These are phyloP conservation scores for Amphiprion percula DNA, from an alignment of 2,113 vertebrate genomes.

Conservation along the genomic window DNA sequence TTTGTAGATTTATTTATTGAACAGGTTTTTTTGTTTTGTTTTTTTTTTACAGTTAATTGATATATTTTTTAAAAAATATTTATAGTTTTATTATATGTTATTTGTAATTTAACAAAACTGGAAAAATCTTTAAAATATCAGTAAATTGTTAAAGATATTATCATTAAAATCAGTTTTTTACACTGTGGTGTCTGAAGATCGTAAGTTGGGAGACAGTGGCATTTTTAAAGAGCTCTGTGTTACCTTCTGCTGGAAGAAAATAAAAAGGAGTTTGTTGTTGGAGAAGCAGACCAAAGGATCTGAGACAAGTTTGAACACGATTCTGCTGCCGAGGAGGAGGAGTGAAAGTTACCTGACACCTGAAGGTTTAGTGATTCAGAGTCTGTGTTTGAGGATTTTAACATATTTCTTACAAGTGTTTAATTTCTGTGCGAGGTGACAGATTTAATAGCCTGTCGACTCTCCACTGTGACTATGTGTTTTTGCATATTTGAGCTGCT, in stretches of 20 bases:
- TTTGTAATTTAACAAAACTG: too few relatives aligned
- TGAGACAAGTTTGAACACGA: slow-evolving; percentile 42
- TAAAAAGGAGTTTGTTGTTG: slow-evolving; percentile 38
- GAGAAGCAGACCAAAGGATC: slow-evolving; percentile 28
- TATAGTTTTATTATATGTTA: too few relatives aligned
- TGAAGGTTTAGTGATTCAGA: neutral
- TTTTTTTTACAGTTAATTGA: too few relatives aligned
- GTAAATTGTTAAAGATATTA: too few relatives aligned
- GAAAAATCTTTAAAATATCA: too few relatives aligned
- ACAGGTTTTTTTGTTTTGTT: too few relatives aligned
- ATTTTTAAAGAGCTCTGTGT: too few relatives aligned
- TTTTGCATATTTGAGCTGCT: neutral
- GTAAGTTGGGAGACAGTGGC: too few relatives aligned
- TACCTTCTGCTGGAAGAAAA: neutral
- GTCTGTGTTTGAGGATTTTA: neutral
- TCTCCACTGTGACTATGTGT: neutral
- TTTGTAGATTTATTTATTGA: too few relatives aligned
- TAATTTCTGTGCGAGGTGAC: neutral
- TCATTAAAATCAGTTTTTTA: too few relatives aligned
- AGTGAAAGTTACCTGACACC: slow-evolving; percentile 59
- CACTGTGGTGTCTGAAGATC: too few relatives aligned
- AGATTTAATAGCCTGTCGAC: neutral
- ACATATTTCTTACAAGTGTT: neutral
- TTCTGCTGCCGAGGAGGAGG: neutral
- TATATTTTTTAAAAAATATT: too few relatives aligned